Evolutionary conservation across 2,113 vertebrate species (phyloP), one percentile per base, ranked within the genome.

Genomic region (Platysteira castanea): DNA sequence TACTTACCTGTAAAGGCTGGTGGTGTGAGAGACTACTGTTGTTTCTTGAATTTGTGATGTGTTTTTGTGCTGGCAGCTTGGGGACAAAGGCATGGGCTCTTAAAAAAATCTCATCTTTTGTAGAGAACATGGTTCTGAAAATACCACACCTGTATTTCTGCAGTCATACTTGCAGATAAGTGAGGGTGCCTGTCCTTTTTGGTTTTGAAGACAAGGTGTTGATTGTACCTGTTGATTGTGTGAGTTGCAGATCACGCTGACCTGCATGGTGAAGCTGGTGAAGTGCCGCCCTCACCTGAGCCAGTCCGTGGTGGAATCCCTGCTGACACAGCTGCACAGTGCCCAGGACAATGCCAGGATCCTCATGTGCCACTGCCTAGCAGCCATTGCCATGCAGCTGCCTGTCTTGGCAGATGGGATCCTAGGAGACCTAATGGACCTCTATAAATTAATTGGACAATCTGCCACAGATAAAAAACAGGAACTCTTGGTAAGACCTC

Each of bases 401-500:
- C 99, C 99, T 0, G 99, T 99, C 69, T 67, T 99, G 88, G 99
- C 99, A 5, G 99, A 99, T 31, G 99, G 99, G 11, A 99, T 99
- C 98, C 98, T 99, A 37, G 99, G 98, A 67, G 99, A 99, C 95
- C 97, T 99, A 9, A 97, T 99, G 97, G 99, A 99, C 63, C 98
- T 99, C 57, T 99, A 99, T 95, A 98, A 98, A 91, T 98, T 99
- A 73, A 99, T 99, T 56, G 98, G 99, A 73, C 98, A 91, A 42
- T 99, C 99, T 18, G 97, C 98, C 69, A 99, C 99, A 1, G 98
- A 99, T 97, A 99, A 99, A 94, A 99, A 99, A 76, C 99, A 99
- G 78, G 99, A 99, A 80, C 99, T 99, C 86, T 97, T 99, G 99
- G 99, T 99, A 96, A 98, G 98, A 64, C 71, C 4, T 70, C 56